Percentiles rank a stretch among this genome's conserved stretches.
Conservation (phyloP, 2,888 invertebrate species). For the Plemyria rubiginata region DNA sequence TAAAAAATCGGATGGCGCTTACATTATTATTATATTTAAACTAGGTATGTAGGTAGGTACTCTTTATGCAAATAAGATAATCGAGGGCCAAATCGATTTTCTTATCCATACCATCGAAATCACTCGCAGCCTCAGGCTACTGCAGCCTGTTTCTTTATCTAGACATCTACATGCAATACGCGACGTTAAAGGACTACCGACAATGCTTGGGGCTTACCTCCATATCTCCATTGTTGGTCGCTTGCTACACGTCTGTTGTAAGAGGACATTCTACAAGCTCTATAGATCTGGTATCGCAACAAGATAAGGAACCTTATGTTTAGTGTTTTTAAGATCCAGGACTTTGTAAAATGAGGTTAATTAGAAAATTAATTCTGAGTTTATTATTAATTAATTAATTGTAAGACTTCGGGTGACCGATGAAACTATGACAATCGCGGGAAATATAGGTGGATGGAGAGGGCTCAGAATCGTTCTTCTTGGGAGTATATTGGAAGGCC, state of each 20-base stretch:
- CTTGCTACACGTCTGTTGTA: conserved; percentile 42
- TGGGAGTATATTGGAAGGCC: too few relatives aligned
- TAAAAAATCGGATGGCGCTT: conserved; percentile 10
- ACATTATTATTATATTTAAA: conserved; percentile 5
- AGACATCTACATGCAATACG: conserved; percentile 72
- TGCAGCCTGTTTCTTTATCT: conserved; percentile 60
- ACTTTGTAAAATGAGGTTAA: not conserved
- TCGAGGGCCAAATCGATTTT: conserved; percentile 36
- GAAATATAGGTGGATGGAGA: too few relatives aligned
- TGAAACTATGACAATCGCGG: too few relatives aligned
- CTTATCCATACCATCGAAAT: conserved; percentile 38
- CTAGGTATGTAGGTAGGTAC: conserved; percentile 3
- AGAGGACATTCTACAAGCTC: conserved; percentile 40
- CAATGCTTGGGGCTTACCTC: conserved; percentile 53
- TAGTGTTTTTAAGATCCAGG: conserved; percentile 1
- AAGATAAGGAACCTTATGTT: conserved; percentile 22
- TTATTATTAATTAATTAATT: too few relatives aligned
- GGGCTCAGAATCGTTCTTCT: too few relatives aligned
- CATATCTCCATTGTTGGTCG: conserved; percentile 52
- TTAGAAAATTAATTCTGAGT: too few relatives aligned
- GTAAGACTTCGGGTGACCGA: too few relatives aligned
- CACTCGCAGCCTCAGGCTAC: conserved; percentile 33
- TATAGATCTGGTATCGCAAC: conserved; percentile 31
- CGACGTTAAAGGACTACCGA: conserved; percentile 69
- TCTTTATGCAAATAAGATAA: conserved; percentile 25